Evolutionary conservation across 2,797 vertebrate species (phyloP), one percentile per base, ranked within the genome.

Genomic region (Serranus cabrilla): DNA sequence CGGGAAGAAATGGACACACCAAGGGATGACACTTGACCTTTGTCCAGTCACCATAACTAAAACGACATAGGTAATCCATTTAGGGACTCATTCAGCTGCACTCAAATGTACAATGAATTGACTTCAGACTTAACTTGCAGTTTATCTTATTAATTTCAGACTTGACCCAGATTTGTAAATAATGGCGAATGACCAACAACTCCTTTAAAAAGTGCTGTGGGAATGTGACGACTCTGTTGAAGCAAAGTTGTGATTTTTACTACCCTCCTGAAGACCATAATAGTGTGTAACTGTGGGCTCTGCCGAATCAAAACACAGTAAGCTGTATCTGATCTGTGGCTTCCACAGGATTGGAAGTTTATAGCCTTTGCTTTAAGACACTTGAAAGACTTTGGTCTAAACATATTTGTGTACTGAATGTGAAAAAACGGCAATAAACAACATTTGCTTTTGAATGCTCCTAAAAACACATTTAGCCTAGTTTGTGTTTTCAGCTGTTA

Each of bases 231-330:
- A 58, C 34, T 73, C 20, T 51, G 21, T 11, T 0, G 0, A 59
- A 40, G 31, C 27, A 47, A 46, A 27, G 17, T 31, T 67, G 40
- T 0, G 10, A 21, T 43, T 37, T 62, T 51, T 60, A 10, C 8
- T 39, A 39, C 8, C 11, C 20, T 68, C 11, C 14, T 31, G 66
- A 47, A 78, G 51, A 74, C 1, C 14, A 6, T 49, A 2, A 45
- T 14, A n/a, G n/a, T 46, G 42, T 40, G 11, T 34, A 59, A n/a
- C 9, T 2, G 9, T 69, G 11, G 39, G 45, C 57, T 18, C 18
- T 52, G 5, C 23, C 23, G n/a, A 78, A 45, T 71, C 18, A 67
- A 65, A 76, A 34, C 31, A 56, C 23, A 43, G 23, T 23, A 42
- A 16, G 46, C 16, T 40, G 55, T 21, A 25, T 65, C 23, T 16